Conservation (phyloP, 1,140 invertebrate species). For the Adoxophyes honmai region DNA sequence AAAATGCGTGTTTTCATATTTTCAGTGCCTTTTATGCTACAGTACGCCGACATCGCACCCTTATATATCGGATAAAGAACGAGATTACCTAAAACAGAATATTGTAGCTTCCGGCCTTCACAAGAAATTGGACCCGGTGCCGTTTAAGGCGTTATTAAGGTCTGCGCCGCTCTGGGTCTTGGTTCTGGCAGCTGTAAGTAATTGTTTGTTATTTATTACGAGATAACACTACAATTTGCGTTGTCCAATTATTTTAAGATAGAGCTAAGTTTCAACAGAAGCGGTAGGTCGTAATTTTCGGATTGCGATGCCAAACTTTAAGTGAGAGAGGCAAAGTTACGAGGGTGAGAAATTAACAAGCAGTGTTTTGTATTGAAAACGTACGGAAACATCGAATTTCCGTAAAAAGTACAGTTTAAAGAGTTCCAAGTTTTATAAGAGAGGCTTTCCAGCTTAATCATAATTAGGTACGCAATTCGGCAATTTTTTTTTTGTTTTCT, state of each 20-base stretch:
- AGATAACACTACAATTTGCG: background rate
- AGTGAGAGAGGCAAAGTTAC: no score
- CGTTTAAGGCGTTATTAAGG: slow-evolving; percentile 81
- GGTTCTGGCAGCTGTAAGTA: slow-evolving; percentile 78
- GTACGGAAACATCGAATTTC: no score
- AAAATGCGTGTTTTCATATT: slow-evolving; percentile 23
- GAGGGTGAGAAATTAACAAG: no score
- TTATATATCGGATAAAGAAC: slow-evolving; percentile 88
- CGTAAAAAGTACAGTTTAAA: no score
- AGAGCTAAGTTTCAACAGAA: background rate
- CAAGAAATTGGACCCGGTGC: slow-evolving; percentile 69
- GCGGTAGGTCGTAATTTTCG: no score
- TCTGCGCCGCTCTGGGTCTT: slow-evolving; percentile 83
- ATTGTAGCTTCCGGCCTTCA: slow-evolving; percentile 59
- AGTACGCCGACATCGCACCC: slow-evolving; percentile 89
- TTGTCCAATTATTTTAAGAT: slow-evolving; percentile 3
- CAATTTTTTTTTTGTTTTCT: no score
- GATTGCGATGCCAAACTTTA: no score
- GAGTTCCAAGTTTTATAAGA: no score
- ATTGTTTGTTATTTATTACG: background rate
- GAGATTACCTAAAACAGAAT: slow-evolving; percentile 82
- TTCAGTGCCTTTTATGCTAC: slow-evolving; percentile 81
- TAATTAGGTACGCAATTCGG: no score
- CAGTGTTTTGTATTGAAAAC: no score
- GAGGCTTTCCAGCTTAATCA: no score